phyloP scores from a whole-genome alignment of 2,888 invertebrate genomes.

The Yponomeuta cagnagella region DNA sequence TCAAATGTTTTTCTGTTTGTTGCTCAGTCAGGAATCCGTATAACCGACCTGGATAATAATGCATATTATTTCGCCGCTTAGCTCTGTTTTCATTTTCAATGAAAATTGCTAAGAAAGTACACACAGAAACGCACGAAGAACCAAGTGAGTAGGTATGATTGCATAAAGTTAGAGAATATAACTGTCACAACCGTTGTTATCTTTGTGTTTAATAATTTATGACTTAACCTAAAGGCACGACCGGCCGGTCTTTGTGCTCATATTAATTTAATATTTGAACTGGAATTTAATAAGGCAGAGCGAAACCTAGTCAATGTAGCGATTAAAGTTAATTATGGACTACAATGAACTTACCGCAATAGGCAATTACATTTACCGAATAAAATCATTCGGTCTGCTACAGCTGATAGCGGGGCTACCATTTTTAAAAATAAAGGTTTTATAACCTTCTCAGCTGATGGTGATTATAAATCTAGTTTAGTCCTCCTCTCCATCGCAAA shows the following conservation, averaged over 20 bases:
- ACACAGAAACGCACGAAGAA: no score
- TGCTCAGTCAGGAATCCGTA: no score
- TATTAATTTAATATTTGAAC: slow-evolving; percentile 1
- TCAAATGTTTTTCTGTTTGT: no score
- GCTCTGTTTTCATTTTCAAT: no score
- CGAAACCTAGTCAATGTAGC: not conserved
- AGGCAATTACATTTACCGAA: not conserved
- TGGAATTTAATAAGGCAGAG: not conserved
- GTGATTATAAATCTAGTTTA: no score
- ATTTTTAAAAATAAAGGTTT: no score
- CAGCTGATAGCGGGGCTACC: no score
- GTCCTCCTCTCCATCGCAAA: no score
- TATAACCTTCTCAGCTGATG: no score
- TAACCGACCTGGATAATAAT: no score
- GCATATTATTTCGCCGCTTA: no score
- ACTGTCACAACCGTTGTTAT: not conserved
- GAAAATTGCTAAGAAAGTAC: no score
- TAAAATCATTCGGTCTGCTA: not conserved
- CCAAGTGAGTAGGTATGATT: not conserved
- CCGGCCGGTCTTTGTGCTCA: not conserved
- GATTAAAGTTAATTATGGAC: not conserved
- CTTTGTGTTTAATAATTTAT: not conserved
- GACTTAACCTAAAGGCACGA: not conserved
- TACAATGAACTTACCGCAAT: not conserved
- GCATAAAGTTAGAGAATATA: not conserved